Base-by-base conservation (phyloP, 2,888 invertebrate genomes). In the Lithophane ornitopus region DNA sequence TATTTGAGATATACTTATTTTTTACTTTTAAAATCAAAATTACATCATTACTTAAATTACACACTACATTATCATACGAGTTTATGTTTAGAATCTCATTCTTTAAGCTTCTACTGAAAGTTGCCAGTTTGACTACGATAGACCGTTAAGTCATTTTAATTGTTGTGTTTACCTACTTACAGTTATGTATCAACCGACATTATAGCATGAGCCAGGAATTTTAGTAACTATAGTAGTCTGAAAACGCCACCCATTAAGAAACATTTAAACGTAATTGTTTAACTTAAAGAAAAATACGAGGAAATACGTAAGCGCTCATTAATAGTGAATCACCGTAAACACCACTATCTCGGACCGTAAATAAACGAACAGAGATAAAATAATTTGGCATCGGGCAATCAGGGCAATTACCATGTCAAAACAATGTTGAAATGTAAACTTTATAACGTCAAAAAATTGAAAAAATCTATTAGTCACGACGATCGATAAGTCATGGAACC, bases 391-490 rank as follows among this genome's bases (percentile, higher is more conserved):
- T 71, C 70, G 66, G 41, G 44, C 72, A 74, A 80, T 76, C 54
- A 49, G 72, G 28, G 54, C 56, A 76, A 82, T 70, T n/a, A 69
- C 79, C 79, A 67, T 78, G 74, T 80, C 82, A 85, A 80, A 88
- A 80, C 71, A 76, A 70, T 70, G 62, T 75, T 80, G 74, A 59
- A 70, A 77, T 74, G 19, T 75, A 76, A 70, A 84, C 59, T 75
- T 76, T 70, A 80, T 78, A 56, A 73, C 70, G 67, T 73, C 49
- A 80, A 72, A 70, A 58, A 81, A 80, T 76, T 66, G 19, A 75
- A 74, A 79, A 81, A 83, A 71, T 61, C 75, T 71, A 84, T 87
- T 87, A 82, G 89, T 87, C 85, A 87, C 81, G 76, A 73, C 58
- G 54, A 76, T 74, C 65, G 69, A 72, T 75, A 77, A 81, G 75